Base-by-base conservation (phyloP, 2,888 invertebrate genomes). In the Drosophila pegasa region DNA sequence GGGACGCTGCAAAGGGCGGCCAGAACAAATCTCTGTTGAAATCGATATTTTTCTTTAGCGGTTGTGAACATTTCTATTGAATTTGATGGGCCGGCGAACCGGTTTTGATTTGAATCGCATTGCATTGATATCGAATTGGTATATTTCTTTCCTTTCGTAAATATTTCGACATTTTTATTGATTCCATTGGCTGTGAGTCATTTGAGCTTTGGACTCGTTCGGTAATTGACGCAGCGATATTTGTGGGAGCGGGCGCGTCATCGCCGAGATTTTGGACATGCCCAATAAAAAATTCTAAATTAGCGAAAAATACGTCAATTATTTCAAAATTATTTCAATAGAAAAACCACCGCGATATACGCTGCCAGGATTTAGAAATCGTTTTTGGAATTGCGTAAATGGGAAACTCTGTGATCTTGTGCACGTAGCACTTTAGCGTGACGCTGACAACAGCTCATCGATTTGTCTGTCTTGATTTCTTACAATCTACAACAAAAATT, bases 111-210 rank as follows among this genome's bases (percentile, higher is more conserved):
- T 61, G 40, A 63, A 52, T 61, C 69, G 50, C 43, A 60, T 65
- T 69, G 47, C 54, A 56, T 58, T 76, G 41, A 52, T 54, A 59
- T 64, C 51, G 18, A 60, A 55, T 52, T 67, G 35, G 51, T 51
- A 60, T 63, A 77, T 79, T 73, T 77, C 55, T 73, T 54, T 58
- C 33, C 5, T 38, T 45, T 62, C 56, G 40, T 48, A 74, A 58
- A 59, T 60, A 70, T 85, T 78, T 83, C 58, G 78, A 88, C 75
- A 80, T 73, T 88, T 89, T 88, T 86, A 89, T 89, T 82, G 76
- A 65, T 65, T 82, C 79, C 69, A 65, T 58, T 66, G 61, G 8
- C 14, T 18, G 73, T 85, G 83, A 81, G 71, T 86, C 80, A 77
- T 71, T 71, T 73, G 75, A 80, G 73, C 71, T 75, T 78, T 64